Evolutionary conservation across 2,797 vertebrate species (phyloP).

Genomic region (Cynopterus sphinx): DNA sequence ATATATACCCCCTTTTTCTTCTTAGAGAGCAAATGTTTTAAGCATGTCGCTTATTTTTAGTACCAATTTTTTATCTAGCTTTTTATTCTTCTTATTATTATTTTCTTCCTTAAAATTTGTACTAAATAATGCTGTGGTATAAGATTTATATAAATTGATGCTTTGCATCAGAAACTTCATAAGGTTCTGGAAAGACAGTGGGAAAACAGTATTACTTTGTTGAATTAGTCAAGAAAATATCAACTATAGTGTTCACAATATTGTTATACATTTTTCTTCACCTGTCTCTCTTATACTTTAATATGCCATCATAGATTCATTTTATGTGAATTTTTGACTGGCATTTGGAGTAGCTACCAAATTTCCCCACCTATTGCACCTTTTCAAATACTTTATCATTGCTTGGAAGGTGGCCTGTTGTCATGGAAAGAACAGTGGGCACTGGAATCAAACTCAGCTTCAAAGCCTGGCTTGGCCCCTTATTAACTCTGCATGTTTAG

Average conservation of each 20-base stretch:
- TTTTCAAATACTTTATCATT: conserved; percentile 44
- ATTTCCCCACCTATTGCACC: conserved; percentile 19
- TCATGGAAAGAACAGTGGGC: neutral
- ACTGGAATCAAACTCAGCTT: neutral
- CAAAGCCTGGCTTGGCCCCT: neutral
- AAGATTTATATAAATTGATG: neutral
- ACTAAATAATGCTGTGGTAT: neutral
- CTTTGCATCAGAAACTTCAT: neutral
- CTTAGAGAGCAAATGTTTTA: conserved; percentile 1
- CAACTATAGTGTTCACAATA: neutral
- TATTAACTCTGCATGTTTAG: neutral
- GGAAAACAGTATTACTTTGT: conserved; percentile 54
- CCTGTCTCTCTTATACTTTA: conserved; percentile 67
- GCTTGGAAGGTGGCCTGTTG: neutral
- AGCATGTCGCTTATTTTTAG: conserved; percentile 20
- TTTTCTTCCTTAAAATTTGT: neutral
- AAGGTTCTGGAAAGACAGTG: neutral
- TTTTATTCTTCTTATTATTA: neutral
- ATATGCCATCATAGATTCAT: conserved; percentile 58
- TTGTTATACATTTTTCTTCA: conserved; percentile 51
- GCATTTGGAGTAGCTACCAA: conserved; percentile 61
- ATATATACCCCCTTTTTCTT: neutral
- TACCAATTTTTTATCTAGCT: neutral
- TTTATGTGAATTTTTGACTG: conserved; percentile 77
- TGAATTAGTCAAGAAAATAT: conserved; percentile 35